These are phyloP conservation scores for Lathamus discolor DNA, from an alignment of 2,113 vertebrate species.

Conservation along the genomic window DNA sequence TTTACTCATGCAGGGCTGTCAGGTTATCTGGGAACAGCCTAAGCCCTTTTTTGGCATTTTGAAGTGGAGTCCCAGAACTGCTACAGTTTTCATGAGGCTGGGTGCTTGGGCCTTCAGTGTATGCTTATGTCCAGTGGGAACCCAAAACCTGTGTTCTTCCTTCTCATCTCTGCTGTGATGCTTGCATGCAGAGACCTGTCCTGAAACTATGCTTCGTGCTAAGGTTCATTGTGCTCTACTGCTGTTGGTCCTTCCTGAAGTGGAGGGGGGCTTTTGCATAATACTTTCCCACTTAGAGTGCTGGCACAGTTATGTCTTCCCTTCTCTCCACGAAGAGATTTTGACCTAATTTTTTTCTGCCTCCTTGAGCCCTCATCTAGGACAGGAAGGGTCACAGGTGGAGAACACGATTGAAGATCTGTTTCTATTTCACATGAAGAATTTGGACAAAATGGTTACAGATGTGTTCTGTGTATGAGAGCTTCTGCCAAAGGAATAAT, in stretches of 20 bases:
- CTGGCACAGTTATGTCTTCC: neutral
- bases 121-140: neutral
- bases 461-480: neutral
- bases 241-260: neutral
- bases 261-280: accelerated
- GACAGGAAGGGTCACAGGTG: neutral
- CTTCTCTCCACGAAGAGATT: neutral
- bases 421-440: neutral
- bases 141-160: neutral
- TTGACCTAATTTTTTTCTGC: neutral
- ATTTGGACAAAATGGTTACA: neutral
- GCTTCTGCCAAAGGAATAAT: neutral
- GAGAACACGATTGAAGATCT: neutral
- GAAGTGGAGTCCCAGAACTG: neutral
- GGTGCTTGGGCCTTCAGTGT: neutral
- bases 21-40: neutral
- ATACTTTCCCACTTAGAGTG: neutral
- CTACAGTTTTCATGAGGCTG: neutral
- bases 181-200: neutral
- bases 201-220: neutral
- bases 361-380: neutral
- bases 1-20: neutral
- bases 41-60: neutral
- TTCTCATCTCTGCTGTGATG: neutral
- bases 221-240: neutral